Evolutionary conservation across 2,113 vertebrate species (phyloP).

Genomic region (Mystacornis crossleyi): DNA sequence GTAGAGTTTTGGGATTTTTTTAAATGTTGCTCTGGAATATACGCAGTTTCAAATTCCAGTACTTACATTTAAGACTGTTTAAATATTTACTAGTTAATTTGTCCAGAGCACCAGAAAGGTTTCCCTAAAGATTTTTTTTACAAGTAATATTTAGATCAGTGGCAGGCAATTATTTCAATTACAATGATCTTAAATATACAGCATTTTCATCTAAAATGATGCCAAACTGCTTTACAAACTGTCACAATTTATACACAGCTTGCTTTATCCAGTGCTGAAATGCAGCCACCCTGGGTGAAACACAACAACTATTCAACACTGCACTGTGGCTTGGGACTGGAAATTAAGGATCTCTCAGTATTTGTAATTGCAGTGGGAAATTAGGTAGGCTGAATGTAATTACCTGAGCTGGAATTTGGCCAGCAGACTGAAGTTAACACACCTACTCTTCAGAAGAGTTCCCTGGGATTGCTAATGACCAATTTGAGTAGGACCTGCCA

Average conservation of each 20-base stretch:
- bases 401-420: slow-evolving; percentile 62
- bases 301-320: neutral
- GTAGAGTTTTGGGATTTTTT: neutral
- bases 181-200: neutral
- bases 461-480: slow-evolving; percentile 40
- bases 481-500: slow-evolving; percentile 23
- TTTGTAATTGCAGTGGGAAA: slow-evolving; percentile 68
- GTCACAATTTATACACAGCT: neutral
- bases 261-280: neutral
- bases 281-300: slow-evolving; percentile 23
- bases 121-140: neutral
- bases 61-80: neutral
- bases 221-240: neutral
- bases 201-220: neutral
- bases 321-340: slow-evolving; percentile 13
- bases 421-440: slow-evolving; percentile 51
- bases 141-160: neutral
- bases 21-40: neutral
- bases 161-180: neutral
- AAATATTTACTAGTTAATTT: neutral
- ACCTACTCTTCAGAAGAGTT: slow-evolving; percentile 6
- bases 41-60: neutral
- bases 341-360: slow-evolving; percentile 47
- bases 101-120: neutral
- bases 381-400: slow-evolving; percentile 63